Conservation (phyloP, 2,797 vertebrate species). For the Myotis vivesi region DNA sequence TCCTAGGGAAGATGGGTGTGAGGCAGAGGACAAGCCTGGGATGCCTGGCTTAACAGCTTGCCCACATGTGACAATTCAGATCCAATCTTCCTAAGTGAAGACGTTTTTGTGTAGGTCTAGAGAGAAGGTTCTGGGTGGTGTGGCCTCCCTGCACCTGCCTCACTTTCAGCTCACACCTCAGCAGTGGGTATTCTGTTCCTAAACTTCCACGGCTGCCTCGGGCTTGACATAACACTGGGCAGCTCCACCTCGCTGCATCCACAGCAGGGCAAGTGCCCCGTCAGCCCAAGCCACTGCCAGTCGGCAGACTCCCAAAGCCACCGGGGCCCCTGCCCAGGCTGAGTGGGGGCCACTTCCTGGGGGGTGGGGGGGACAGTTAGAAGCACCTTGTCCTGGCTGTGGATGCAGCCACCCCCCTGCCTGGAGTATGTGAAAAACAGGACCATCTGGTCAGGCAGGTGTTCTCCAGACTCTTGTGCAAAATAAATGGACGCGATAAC, state of each 20-base stretch:
- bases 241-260: not conserved
- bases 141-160: constrained; percentile 57
- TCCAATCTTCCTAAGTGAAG: constrained; percentile 68
- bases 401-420: not conserved
- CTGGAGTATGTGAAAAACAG: not conserved
- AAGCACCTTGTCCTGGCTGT: not conserved
- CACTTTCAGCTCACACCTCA: constrained; percentile 44
- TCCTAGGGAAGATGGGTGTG: not conserved
- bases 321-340: not conserved
- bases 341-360: not conserved
- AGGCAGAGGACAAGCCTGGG: constrained; percentile 50
- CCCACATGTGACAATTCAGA: constrained; percentile 70
- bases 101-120: not conserved
- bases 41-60: constrained; percentile 22
- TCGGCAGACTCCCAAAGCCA: constrained; percentile 43
- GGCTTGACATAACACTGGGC: not conserved
- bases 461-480: not conserved
- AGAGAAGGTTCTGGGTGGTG: constrained; percentile 74
- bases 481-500: not conserved
- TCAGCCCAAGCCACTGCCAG: not conserved
- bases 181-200: constrained; percentile 27
- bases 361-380: constrained; percentile 7
- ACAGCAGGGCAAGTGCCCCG: constrained; percentile 30
- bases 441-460: not conserved
- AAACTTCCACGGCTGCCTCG: not conserved